These are phyloP conservation scores for Acropora tenuis DNA, from an alignment of 64 coral and sea anemone genomes.

Conservation along the genomic window DNA sequence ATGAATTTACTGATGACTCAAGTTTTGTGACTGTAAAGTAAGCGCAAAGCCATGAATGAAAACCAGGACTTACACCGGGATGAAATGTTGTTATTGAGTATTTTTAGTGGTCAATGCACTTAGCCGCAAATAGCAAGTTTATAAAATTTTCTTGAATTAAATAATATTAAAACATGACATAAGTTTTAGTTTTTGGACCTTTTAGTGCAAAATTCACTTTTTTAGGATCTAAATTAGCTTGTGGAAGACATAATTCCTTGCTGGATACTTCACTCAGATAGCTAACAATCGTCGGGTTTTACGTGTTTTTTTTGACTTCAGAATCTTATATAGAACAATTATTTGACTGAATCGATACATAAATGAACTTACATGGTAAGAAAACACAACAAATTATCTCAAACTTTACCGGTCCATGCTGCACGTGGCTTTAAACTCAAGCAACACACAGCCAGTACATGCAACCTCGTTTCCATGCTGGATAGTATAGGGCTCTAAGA, in stretches of 20 bases:
- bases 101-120: no score
- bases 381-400: background rate
- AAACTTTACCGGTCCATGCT: background rate
- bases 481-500: slow-evolving; percentile 7
- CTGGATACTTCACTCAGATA: slow-evolving; percentile 23
- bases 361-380: background rate
- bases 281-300: background rate
- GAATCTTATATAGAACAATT: background rate
- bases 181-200: background rate
- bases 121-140: no score
- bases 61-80: background rate
- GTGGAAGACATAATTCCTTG: slow-evolving; percentile 14
- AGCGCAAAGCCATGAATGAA: slow-evolving; percentile 25
- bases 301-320: background rate
- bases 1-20: slow-evolving; percentile 20
- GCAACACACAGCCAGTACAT: slow-evolving; percentile 25
- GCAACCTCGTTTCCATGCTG: slow-evolving; percentile 34
- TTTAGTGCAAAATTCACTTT: slow-evolving; percentile 2
- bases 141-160: slow-evolving; percentile 30
- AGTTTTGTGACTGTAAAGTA: slow-evolving; percentile 18
- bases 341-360: background rate
- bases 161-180: slow-evolving; percentile 13
- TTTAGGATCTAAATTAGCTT: slow-evolving; percentile 24
- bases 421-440: slow-evolving; percentile 15
- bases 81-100: no score